Evolutionary conservation across 2,113 vertebrate genomes (phyloP), one percentile per base, ranked within the genome.

Genomic region (Eudyptes chrysolophus): DNA sequence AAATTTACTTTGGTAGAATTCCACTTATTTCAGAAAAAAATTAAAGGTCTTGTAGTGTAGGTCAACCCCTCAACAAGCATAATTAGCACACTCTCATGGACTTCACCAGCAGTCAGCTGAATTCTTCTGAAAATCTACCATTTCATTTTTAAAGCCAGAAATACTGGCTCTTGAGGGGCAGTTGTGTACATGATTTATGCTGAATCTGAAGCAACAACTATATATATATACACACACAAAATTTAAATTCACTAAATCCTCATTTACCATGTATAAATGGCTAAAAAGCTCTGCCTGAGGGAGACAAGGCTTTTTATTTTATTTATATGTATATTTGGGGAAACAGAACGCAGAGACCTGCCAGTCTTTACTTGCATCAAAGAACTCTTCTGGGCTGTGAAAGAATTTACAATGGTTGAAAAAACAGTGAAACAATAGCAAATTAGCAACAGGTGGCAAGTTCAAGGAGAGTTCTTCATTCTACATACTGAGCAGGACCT

Each of bases 11-110:
- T 6, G 8, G 13, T 29, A 52, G 7, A 44, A 25, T 75, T 89
- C 16, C 25, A 60, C 20, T 58, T 70, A 60, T 60, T 83, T 75
- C 9, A 87, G 16, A 16, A 62, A 84, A 68, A 49, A 69, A 68
- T 6, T 14, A 18, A 38, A 36, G 0, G 6, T 17, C 48, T n/a
- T 26, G 8, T 6, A 69, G 26, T 4, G 3, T 14, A 77, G 25
- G 20, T 83, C 20, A 90, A 16, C 6, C 2, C 27, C 32, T 32
- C n/a, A 77, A 62, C 3, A 60, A 77, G 42, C 15, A 84, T 18
- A 49, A 92, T 19, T 8, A 80, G 25, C 13, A 66, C 9, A 49
- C 13, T n/a, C 36, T 55, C 20, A 32, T 3, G 30, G 46, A 44
- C 15, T 92, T 87, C 27, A 78, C 48, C 14, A 84, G 13, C 4